Percentiles rank a stretch among this genome's conserved stretches.
These are phyloP conservation scores for Eriosoma lanigerum DNA, from an alignment of 1,140 invertebrate species.

Conservation along the genomic window DNA sequence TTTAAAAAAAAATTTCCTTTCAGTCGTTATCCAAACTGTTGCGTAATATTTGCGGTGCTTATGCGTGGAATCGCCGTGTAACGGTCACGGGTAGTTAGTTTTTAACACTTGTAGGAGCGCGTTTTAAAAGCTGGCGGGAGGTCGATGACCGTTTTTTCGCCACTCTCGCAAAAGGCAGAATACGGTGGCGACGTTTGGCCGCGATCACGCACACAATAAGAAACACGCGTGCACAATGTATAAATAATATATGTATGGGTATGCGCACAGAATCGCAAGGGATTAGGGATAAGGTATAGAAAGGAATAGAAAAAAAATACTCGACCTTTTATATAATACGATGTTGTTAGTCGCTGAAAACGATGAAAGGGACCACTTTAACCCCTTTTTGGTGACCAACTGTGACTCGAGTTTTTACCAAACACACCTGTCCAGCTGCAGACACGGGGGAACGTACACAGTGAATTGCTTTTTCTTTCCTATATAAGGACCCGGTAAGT, in stretches of 20 bases:
- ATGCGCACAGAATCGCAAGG: background rate
- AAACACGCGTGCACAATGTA: background rate
- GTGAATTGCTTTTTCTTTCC: constrained; percentile 4
- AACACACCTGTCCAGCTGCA: constrained; percentile 38
- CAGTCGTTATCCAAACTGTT: constrained; percentile 28
- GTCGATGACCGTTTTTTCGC: constrained; percentile 42
- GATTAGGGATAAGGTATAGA: background rate
- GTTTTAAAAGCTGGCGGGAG: constrained; percentile 31
- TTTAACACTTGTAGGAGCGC: constrained; percentile 50
- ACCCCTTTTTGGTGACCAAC: constrained; percentile 47
- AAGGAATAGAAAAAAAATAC: constrained; percentile 19
- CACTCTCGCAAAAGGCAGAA: constrained; percentile 8
- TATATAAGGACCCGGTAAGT: background rate
- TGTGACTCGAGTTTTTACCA: constrained; percentile 48
- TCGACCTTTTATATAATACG: background rate
- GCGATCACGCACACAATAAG: constrained; percentile 31
- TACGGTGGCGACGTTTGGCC: too few relatives aligned
- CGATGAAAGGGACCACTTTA: constrained; percentile 15
- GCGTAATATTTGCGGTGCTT: background rate
- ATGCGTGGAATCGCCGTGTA: background rate
- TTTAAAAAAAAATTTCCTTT: background rate
- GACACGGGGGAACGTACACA: background rate
- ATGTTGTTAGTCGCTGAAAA: background rate
- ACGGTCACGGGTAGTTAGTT: constrained; percentile 45
- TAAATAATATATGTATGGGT: too few relatives aligned